Percentiles rank a stretch among this genome's conserved stretches.
phyloP scores from a whole-genome alignment of 2,113 vertebrate species.

The Zeus faber region DNA sequence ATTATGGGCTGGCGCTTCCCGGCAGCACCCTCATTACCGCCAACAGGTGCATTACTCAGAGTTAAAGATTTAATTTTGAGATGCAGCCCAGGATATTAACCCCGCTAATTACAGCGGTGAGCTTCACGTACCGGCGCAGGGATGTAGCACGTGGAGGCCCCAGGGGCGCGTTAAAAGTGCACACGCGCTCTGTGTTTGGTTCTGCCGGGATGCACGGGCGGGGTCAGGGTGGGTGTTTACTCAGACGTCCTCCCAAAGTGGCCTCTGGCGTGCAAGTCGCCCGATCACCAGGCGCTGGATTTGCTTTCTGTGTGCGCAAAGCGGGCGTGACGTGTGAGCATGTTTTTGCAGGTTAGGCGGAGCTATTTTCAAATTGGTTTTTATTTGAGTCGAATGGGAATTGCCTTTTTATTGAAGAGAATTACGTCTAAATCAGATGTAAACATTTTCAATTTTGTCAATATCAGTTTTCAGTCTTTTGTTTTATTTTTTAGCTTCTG shows the following conservation, averaged over 20 bases:
- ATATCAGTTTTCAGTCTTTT: too few species aligned
- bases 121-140: conserved; percentile 35
- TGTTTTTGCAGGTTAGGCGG: too few species aligned
- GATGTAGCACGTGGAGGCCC: conserved; percentile 48
- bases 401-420: too few species aligned
- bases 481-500: too few species aligned
- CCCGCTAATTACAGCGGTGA: conserved; percentile 65
- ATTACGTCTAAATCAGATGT: too few species aligned
- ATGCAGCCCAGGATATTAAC: conserved; percentile 72
- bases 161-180: conserved; percentile 37
- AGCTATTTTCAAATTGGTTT: too few species aligned
- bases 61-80: conserved; percentile 75
- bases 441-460: too few species aligned
- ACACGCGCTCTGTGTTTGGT: conserved; percentile 59
- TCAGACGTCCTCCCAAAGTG: conserved; percentile 20
- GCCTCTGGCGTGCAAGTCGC: conserved; percentile 12
- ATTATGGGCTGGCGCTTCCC: conserved; percentile 44
- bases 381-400: too few species aligned
- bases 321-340: too few species aligned
- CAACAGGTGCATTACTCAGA: conserved; percentile 75
- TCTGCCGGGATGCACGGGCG: conserved; percentile 38
- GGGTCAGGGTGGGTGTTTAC: conserved; percentile 22
- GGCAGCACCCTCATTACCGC: conserved; percentile 61
- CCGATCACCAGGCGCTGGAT: conserved; percentile 8
- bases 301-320: not conserved